phyloP scores from a whole-genome alignment of 1,140 invertebrate genomes.

The Pectinophora gossypiella region DNA sequence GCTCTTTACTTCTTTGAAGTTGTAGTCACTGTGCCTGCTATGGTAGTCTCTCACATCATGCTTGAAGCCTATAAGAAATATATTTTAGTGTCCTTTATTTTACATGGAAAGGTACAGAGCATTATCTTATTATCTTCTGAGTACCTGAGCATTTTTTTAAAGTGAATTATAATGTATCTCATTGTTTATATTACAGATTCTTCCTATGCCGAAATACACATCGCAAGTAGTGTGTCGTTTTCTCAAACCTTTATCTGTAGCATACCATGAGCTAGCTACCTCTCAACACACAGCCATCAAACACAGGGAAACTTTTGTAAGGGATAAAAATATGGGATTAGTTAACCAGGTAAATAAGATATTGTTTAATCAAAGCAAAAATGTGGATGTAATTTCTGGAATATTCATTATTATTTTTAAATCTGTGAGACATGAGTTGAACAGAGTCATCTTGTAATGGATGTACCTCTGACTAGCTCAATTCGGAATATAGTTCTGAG shows the following conservation, averaged over 20 bases:
- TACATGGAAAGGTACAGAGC: conserved; percentile 95
- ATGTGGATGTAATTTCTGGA: too few species aligned
- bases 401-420: too few species aligned
- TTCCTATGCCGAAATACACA: conserved; percentile 91
- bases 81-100: conserved; percentile 92
- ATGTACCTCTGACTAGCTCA: too few species aligned
- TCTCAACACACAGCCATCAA: conserved; percentile 89
- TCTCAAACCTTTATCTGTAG: conserved; percentile 92
- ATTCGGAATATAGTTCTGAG: too few species aligned
- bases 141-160: background rate
- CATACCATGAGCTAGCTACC: conserved; percentile 93
- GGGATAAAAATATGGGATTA: conserved; percentile 90
- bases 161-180: conserved; percentile 1
- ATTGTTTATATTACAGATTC: conserved; percentile 72
- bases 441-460: too few species aligned
- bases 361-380: too few species aligned
- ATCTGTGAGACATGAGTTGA: too few species aligned
- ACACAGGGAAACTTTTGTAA: conserved; percentile 87
- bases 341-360: conserved; percentile 82
- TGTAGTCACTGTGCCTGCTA: conserved; percentile 92
- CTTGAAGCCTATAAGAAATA: conserved; percentile 98
- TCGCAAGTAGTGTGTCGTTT: conserved; percentile 92
- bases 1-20: conserved; percentile 97
- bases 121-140: background rate
- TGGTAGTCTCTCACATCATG: conserved; percentile 97